Percentiles rank a stretch among this genome's conserved stretches.
Evolutionary conservation across 2,888 invertebrate species (phyloP).

Genomic region (Sepiola atlantica): DNA sequence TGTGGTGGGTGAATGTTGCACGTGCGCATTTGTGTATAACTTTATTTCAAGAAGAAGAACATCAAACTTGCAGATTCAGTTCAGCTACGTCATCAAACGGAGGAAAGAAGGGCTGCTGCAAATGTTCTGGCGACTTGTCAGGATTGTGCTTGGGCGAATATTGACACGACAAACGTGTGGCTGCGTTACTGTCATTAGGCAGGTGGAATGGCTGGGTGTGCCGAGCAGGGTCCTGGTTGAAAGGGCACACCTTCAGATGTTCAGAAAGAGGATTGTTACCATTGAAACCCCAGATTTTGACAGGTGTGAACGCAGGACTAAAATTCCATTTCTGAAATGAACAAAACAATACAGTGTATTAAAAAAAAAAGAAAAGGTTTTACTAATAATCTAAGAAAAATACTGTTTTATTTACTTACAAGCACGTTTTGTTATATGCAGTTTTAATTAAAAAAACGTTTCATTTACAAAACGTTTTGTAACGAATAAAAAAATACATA

Average conservation of each 20-base stretch:
- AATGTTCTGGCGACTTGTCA: not conserved
- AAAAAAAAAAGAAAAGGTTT: not conserved
- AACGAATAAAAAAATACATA: too few relatives aligned
- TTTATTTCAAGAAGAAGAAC: not conserved
- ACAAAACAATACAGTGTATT: conserved; percentile 22
- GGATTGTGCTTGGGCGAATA: not conserved
- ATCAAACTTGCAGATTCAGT: not conserved
- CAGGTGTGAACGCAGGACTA: conserved; percentile 74
- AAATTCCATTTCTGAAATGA: conserved; percentile 75
- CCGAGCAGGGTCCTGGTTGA: conserved; percentile 63
- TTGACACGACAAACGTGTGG: not conserved
- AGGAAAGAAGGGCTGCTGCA: not conserved
- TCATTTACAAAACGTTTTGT: too few relatives aligned
- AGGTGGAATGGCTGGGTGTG: conserved; percentile 55
- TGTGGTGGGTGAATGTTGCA: not conserved
- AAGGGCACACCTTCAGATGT: conserved; percentile 75
- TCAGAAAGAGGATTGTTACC: conserved; percentile 71
- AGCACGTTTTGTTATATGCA: too few relatives aligned
- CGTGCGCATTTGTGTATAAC: not conserved
- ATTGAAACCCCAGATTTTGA: conserved; percentile 74
- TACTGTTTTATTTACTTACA: too few relatives aligned
- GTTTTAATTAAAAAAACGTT: too few relatives aligned
- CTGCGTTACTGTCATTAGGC: not conserved
- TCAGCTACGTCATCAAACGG: not conserved
- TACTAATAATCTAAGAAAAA: too few relatives aligned